Conservation (phyloP, 2,113 vertebrate species). For the Piaya cayana region DNA sequence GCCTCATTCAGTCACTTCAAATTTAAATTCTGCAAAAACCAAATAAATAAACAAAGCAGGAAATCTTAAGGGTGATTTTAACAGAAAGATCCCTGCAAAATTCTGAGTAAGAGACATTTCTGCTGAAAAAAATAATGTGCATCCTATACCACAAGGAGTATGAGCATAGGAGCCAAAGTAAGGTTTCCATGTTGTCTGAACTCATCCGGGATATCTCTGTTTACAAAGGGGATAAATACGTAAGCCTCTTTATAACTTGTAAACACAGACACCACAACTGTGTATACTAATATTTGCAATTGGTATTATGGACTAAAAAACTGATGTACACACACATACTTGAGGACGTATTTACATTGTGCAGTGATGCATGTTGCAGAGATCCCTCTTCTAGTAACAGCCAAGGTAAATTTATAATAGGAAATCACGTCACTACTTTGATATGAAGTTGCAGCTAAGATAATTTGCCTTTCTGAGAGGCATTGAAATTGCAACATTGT, state of each 20-base stretch:
- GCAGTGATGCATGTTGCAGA: background rate
- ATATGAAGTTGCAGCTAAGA: background rate
- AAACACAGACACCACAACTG: conserved; percentile 10
- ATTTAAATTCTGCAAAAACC: background rate
- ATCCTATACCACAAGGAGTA: background rate
- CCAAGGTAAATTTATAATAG: conserved; percentile 14
- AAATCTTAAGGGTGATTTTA: background rate
- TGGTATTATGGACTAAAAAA: conserved; percentile 4
- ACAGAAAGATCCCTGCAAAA: background rate
- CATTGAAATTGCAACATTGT: background rate
- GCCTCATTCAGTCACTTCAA: background rate
- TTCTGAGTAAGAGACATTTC: background rate
- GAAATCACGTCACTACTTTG: background rate
- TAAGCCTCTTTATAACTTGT: conserved; percentile 32
- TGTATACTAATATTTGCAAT: conserved; percentile 31
- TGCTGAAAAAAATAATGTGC: background rate
- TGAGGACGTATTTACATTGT: conserved; percentile 25
- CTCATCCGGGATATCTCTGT: background rate
- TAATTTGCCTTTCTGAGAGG: background rate
- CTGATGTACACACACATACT: background rate
- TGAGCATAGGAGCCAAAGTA: background rate
- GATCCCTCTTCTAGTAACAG: background rate
- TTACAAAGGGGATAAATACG: conserved; percentile 11
- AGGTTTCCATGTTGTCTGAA: background rate
- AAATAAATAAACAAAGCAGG: background rate